A percentile compares a stretch with the other conserved stretches of the same genome.
phyloP scores from a whole-genome alignment of 2,888 invertebrate species.

The Mesorhabditis spiculigera region DNA sequence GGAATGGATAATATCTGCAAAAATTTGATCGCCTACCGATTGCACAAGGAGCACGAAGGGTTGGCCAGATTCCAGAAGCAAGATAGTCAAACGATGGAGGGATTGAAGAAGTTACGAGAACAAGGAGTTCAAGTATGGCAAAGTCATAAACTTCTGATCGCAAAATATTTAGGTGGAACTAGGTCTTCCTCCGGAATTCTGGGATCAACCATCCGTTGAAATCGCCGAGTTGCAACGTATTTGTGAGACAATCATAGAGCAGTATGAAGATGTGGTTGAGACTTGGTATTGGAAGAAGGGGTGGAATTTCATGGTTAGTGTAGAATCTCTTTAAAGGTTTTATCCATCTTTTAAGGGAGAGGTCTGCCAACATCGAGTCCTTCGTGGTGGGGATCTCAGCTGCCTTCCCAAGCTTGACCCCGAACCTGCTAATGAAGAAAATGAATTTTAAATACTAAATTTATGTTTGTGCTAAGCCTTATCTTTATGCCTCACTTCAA shows the following conservation, averaged over 20 bases:
- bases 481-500: not conserved
- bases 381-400: not conserved
- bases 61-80: not conserved
- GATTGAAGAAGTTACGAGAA: not conserved
- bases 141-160: not conserved
- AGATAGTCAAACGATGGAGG: not conserved
- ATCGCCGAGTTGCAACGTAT: not conserved
- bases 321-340: not conserved
- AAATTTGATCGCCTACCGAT: not conserved
- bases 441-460: too few species aligned
- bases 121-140: not conserved
- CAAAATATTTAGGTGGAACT: not conserved
- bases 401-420: not conserved
- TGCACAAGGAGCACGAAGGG: not conserved
- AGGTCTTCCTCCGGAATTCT: not conserved
- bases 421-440: too few species aligned
- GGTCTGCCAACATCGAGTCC: not conserved
- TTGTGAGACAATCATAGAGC: not conserved
- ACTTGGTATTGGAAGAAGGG: slow-evolving; percentile 4
- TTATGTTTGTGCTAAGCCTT: not conserved
- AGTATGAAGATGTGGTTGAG: slow-evolving; percentile 1
- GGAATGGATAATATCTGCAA: not conserved
- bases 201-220: not conserved
- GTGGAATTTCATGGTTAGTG: not conserved
- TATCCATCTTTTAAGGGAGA: not conserved